Percentiles rank a stretch among this genome's conserved stretches.
Evolutionary conservation across 2,888 invertebrate species (phyloP).

Genomic region (Cordilura impudica): DNA sequence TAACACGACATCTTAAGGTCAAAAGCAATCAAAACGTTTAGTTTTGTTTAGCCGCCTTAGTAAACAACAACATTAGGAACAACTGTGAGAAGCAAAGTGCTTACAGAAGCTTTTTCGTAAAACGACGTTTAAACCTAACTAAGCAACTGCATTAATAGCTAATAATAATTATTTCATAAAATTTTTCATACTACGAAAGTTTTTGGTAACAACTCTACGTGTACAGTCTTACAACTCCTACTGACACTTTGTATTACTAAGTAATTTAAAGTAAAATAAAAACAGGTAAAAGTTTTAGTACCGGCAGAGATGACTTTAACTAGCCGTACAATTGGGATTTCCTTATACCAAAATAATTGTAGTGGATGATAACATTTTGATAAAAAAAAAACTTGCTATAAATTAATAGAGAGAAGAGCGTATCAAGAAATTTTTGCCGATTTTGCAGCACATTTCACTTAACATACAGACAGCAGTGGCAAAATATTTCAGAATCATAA

Average conservation of each 20-base stretch:
- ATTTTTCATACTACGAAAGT: constrained; percentile 51
- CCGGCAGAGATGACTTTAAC: neutral
- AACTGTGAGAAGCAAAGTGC: constrained; percentile 10
- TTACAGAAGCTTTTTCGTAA: constrained; percentile 57
- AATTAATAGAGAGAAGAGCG: no score
- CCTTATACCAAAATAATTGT: no score
- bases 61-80: constrained; percentile 23
- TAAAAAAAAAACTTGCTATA: no score
- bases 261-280: neutral
- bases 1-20: constrained; percentile 75
- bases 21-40: constrained; percentile 72
- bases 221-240: constrained; percentile 33
- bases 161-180: constrained; percentile 58
- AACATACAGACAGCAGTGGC: no score
- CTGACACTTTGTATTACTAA: constrained; percentile 30
- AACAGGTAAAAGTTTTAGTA: neutral
- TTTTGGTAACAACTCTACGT: constrained; percentile 22
- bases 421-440: no score
- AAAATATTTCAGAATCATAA: no score
- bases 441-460: no score
- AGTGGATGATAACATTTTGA: no score
- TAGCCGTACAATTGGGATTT: neutral
- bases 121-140: constrained; percentile 14
- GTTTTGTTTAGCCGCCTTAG: constrained; percentile 48
- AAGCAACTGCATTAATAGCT: constrained; percentile 45